These are phyloP conservation scores for Caenorhabditis panamensis DNA, from an alignment of 2,888 invertebrate species.

Conservation along the genomic window DNA sequence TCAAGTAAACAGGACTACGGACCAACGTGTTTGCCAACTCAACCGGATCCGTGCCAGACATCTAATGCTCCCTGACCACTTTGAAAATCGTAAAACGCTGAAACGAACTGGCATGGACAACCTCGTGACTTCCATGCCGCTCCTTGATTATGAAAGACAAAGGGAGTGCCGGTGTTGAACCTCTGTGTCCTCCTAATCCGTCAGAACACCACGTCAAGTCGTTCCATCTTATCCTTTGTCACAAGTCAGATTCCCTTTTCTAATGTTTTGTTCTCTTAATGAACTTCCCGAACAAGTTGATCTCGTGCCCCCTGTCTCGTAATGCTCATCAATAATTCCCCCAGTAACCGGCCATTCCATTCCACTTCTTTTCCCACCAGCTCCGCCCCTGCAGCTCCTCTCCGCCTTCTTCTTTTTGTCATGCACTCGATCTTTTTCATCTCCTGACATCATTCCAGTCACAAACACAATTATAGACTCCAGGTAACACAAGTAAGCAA, in stretches of 20 bases:
- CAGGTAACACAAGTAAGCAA: slow-evolving; percentile 39
- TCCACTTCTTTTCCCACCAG: not conserved
- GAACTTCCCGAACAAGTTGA: not conserved
- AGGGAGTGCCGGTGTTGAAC: not conserved
- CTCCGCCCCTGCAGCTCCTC: slow-evolving; percentile 19
- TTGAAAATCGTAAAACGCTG: too few relatives aligned
- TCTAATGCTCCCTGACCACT: too few relatives aligned
- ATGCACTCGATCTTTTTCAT: slow-evolving; percentile 13
- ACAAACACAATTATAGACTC: slow-evolving; percentile 42
- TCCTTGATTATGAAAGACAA: too few relatives aligned
- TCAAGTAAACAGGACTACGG: slow-evolving; percentile 36
- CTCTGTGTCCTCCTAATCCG: not conserved
- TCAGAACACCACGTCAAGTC: not conserved
- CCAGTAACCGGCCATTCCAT: too few relatives aligned
- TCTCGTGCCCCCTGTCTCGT: not conserved
- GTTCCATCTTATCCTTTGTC: not conserved
- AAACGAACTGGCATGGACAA: too few relatives aligned
- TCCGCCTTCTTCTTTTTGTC: not conserved
- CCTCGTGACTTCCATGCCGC: not conserved
- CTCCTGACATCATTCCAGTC: slow-evolving; percentile 17
- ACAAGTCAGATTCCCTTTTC: not conserved
- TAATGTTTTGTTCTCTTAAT: not conserved
- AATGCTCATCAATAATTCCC: slow-evolving; percentile 12
- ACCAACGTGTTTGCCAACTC: slow-evolving; percentile 1
- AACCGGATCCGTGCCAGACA: not conserved